These are phyloP conservation scores for Trichopoda pennipes DNA, from an alignment of 2,888 invertebrate species.

Conservation along the genomic window DNA sequence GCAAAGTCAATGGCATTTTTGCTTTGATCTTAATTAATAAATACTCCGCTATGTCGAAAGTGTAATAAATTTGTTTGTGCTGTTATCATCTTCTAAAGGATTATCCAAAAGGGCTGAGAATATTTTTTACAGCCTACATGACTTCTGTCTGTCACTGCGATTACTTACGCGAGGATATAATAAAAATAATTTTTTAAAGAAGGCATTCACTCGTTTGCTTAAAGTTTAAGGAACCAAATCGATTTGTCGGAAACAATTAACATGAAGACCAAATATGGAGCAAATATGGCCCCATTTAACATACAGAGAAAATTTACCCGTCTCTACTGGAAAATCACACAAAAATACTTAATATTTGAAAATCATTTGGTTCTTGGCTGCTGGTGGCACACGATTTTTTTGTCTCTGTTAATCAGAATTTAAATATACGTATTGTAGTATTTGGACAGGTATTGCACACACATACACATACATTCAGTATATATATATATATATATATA, in stretches of 20 bases:
- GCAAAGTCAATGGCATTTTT: slow-evolving; percentile 18
- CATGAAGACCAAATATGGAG: no score
- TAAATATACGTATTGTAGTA: background rate
- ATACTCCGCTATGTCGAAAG: background rate
- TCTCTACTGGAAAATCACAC: background rate
- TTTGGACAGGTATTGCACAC: slow-evolving; percentile 16
- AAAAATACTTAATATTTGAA: slow-evolving; percentile 1
- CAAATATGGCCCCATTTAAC: no score
- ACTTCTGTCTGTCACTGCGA: no score
- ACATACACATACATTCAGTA: background rate
- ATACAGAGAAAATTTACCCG: no score
- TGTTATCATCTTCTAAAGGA: background rate
- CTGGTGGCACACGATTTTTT: slow-evolving; percentile 9
- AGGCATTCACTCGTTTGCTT: no score
- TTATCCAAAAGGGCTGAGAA: no score
- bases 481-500: no score
- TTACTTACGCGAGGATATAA: no score
- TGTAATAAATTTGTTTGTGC: background rate
- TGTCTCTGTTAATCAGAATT: slow-evolving; percentile 12
- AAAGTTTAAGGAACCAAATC: no score
- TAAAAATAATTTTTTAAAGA: no score
- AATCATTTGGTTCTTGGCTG: background rate
- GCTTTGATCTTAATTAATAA: slow-evolving; percentile 40
- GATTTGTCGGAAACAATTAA: no score
- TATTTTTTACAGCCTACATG: no score